phyloP scores from a whole-genome alignment of 2,797 vertebrate genomes.

The Mormyrus proboscirostris region DNA sequence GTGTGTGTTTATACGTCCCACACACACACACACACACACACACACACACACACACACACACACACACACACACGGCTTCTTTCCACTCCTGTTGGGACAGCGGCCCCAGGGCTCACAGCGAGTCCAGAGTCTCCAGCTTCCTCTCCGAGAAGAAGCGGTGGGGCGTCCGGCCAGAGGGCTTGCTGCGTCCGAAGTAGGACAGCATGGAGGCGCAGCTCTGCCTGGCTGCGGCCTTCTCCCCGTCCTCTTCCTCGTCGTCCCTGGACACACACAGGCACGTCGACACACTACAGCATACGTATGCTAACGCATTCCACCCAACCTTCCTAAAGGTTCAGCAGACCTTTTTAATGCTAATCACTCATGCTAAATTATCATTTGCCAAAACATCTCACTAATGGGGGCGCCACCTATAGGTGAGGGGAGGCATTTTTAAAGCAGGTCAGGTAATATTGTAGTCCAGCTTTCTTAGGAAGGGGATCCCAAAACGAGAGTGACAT shows the following conservation, averaged over 20 bases:
- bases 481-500: neutral
- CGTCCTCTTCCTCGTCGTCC: constrained; percentile 62
- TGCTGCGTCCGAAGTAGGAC: constrained; percentile 57
- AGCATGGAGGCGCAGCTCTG: constrained; percentile 58
- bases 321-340: neutral
- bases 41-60: too few species aligned
- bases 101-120: neutral
- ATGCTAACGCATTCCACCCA: neutral
- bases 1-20: neutral
- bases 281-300: neutral
- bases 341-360: neutral
- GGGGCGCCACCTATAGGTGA: neutral
- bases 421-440: neutral
- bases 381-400: neutral
- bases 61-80: neutral
- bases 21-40: neutral
- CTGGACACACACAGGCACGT: constrained; percentile 34
- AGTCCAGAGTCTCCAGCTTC: constrained; percentile 45
- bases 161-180: constrained; percentile 16
- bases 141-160: constrained; percentile 59
- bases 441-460: neutral
- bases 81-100: neutral
- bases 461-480: neutral
- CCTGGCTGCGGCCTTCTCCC: constrained; percentile 52
- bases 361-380: neutral